Evolutionary conservation across 30 jellyfish, hydroid and myxozoan species (phyloP).

Genomic region (Rhopilema esculentum): DNA sequence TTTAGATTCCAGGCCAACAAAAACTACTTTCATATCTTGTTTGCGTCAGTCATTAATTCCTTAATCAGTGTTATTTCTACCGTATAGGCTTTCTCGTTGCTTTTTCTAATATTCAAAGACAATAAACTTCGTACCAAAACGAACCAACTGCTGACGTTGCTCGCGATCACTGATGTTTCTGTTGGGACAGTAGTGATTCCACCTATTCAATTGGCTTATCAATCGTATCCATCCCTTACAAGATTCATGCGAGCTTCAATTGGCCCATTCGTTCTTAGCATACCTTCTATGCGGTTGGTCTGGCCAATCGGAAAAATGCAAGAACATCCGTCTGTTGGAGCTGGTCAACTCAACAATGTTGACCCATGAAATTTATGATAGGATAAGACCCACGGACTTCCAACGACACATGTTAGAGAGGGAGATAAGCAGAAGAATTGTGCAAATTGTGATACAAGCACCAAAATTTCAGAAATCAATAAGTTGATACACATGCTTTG

Average conservation of each 20-base stretch:
- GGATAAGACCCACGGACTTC: too few relatives aligned
- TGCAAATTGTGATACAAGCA: too few relatives aligned
- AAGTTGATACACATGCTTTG: too few relatives aligned
- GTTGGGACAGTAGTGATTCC: constrained; percentile 4
- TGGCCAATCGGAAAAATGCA: too few relatives aligned
- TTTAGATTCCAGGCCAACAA: background rate
- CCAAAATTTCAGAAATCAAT: too few relatives aligned
- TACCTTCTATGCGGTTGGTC: constrained; percentile 29
- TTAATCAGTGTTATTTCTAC: background rate
- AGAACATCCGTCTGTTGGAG: too few relatives aligned
- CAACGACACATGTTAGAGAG: too few relatives aligned
- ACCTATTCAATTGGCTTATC: background rate
- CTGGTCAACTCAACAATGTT: too few relatives aligned
- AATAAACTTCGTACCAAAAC: background rate
- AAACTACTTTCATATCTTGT: background rate
- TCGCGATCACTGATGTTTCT: constrained; percentile 7
- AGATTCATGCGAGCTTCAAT: background rate
- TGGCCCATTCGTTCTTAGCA: constrained; percentile 10
- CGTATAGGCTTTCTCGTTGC: background rate
- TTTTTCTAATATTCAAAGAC: constrained; percentile 4
- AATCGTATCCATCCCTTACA: constrained; percentile 2
- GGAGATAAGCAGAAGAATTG: too few relatives aligned
- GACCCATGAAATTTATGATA: too few relatives aligned
- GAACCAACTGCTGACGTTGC: background rate
- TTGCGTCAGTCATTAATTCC: background rate